Percentiles rank a stretch among this genome's conserved stretches.
These are phyloP conservation scores for Erannis defoliaria DNA, from an alignment of 2,888 invertebrate genomes.

Conservation along the genomic window DNA sequence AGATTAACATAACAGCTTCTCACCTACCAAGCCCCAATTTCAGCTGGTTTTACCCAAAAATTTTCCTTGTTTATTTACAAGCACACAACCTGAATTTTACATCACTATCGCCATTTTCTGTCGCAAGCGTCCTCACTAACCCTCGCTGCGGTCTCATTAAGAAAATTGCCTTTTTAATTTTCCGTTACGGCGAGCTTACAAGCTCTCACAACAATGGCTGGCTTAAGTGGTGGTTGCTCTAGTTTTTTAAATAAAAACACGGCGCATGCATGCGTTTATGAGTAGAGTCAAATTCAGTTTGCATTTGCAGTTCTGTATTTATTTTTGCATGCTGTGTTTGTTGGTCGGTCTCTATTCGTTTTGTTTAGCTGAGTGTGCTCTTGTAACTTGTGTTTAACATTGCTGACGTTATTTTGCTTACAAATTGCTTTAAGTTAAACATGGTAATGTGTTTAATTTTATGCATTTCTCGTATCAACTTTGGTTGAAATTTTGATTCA, in stretches of 20 bases:
- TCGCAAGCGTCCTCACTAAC: conserved; percentile 51
- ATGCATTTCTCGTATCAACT: too few relatives aligned
- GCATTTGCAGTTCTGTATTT: conserved; percentile 28
- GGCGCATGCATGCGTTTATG: conserved; percentile 34
- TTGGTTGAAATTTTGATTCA: too few relatives aligned
- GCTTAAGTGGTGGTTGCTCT: conserved; percentile 52
- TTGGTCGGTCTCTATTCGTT: conserved; percentile 22
- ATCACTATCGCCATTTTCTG: conserved; percentile 21
- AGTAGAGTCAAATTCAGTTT: conserved; percentile 33
- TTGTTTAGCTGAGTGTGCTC: conserved; percentile 26
- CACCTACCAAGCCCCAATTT: conserved; percentile 2
- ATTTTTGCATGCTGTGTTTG: conserved; percentile 18
- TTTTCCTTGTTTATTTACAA: conserved; percentile 16
- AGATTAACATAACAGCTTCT: neutral
- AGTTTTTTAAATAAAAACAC: conserved; percentile 42
- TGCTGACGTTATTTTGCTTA: conserved; percentile 15
- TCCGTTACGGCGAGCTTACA: conserved; percentile 65
- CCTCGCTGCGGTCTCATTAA: conserved; percentile 70
- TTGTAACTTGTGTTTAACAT: conserved; percentile 14
- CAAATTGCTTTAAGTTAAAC: conserved; percentile 7
- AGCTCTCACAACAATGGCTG: conserved; percentile 50
- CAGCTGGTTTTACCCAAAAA: neutral
- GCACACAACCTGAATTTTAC: conserved; percentile 19
- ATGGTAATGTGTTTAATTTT: neutral
- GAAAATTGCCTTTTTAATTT: conserved; percentile 81